phyloP scores from a whole-genome alignment of 2,113 vertebrate species.

The Regulus satrapa region DNA sequence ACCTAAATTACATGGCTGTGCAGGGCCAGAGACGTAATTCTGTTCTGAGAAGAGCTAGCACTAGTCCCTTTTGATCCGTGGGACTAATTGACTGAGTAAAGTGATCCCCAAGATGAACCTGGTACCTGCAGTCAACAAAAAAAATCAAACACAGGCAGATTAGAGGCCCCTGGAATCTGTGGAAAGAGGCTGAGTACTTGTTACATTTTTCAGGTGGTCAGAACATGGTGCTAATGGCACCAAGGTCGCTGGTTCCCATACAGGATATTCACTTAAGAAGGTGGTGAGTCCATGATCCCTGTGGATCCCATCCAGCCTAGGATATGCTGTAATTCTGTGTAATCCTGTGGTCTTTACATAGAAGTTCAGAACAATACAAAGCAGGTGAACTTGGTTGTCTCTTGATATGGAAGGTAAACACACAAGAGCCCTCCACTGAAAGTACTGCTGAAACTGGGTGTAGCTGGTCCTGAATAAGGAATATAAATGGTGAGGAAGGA shows the following conservation, averaged over 20 bases:
- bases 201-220: background rate
- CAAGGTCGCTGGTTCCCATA: slow-evolving; percentile 18
- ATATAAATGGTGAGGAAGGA: background rate
- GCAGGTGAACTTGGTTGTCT: background rate
- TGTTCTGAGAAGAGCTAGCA: background rate
- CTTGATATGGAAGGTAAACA: background rate
- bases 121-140: background rate
- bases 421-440: background rate
- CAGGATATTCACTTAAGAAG: background rate
- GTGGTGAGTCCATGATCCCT: background rate
- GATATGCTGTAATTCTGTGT: background rate
- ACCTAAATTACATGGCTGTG: background rate
- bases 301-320: background rate
- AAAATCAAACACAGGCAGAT: background rate
- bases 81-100: background rate
- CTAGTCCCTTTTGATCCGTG: background rate
- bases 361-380: background rate
- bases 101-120: background rate
- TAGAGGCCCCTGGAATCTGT: background rate
- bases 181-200: background rate
- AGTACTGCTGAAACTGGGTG: background rate
- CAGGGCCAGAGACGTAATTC: background rate
- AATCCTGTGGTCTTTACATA: background rate
- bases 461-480: background rate
- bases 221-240: background rate